Evolutionary conservation across 2,797 vertebrate genomes (phyloP).

Genomic region (Dendrocincla tyrannina): DNA sequence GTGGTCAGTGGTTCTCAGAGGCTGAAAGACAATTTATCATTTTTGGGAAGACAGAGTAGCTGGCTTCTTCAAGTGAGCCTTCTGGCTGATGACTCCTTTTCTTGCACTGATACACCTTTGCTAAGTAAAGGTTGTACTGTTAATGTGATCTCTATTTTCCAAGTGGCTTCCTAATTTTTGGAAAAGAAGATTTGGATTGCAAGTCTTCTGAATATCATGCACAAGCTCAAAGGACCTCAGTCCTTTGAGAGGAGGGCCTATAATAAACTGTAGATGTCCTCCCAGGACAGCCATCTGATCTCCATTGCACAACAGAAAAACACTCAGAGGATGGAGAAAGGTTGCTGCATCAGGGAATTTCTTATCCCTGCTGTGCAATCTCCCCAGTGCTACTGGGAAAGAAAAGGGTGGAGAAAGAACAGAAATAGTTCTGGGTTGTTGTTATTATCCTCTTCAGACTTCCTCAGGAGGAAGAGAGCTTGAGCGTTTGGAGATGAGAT

Average conservation of each 20-base stretch:
- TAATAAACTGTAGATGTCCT: background rate
- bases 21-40: background rate
- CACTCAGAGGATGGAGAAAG: background rate
- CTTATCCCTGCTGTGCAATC: background rate
- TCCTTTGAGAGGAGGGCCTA: background rate
- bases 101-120: background rate
- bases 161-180: background rate
- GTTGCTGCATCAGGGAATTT: background rate
- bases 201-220: background rate
- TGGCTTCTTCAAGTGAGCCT: background rate
- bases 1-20: background rate
- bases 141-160: background rate
- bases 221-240: background rate
- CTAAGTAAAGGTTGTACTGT: background rate
- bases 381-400: background rate
- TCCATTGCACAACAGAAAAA: background rate
- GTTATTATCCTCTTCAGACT: background rate
- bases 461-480: background rate
- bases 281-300: background rate
- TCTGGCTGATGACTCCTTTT: background rate
- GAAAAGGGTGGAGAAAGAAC: background rate
- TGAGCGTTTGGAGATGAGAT: background rate
- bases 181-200: background rate
- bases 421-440: background rate
- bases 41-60: background rate